Conservation (phyloP, 2,888 invertebrate genomes). For the Lagria hirta region DNA sequence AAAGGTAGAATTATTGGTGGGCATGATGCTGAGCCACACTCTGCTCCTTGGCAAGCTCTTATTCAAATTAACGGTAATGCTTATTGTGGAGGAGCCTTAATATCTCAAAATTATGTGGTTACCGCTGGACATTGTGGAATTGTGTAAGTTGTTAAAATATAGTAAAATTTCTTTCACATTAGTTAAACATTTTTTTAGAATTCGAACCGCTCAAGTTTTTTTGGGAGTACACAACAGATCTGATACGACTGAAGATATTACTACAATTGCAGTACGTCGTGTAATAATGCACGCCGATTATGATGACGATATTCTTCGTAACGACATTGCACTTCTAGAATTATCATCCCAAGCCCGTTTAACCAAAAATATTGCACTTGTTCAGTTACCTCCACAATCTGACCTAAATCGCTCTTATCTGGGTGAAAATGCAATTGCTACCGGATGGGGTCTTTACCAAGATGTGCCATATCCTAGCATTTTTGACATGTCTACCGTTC, state of each 20-base stretch:
- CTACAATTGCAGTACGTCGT: constrained; percentile 18
- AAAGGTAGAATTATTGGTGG: constrained; percentile 35
- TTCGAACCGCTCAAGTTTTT: constrained; percentile 32
- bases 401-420: constrained; percentile 24
- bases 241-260: constrained; percentile 24
- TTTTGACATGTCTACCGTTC: constrained; percentile 32
- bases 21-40: constrained; percentile 35
- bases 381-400: constrained; percentile 31
- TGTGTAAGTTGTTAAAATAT: constrained; percentile 34
- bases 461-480: constrained; percentile 30
- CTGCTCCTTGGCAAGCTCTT: constrained; percentile 35
- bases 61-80: constrained; percentile 32
- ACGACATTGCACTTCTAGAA: constrained; percentile 38
- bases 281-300: constrained; percentile 35
- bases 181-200: constrained; percentile 25
- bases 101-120: constrained; percentile 37
- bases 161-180: neutral
- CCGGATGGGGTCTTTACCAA: constrained; percentile 39
- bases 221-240: constrained; percentile 40
- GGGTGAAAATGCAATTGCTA: constrained; percentile 23
- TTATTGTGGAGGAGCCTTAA: constrained; percentile 35
- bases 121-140: constrained; percentile 39
- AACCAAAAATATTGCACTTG: constrained; percentile 30
- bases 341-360: constrained; percentile 28
- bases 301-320: constrained; percentile 21